Conservation (phyloP, 2,888 invertebrate species). For the Erebia epiphron region DNA sequence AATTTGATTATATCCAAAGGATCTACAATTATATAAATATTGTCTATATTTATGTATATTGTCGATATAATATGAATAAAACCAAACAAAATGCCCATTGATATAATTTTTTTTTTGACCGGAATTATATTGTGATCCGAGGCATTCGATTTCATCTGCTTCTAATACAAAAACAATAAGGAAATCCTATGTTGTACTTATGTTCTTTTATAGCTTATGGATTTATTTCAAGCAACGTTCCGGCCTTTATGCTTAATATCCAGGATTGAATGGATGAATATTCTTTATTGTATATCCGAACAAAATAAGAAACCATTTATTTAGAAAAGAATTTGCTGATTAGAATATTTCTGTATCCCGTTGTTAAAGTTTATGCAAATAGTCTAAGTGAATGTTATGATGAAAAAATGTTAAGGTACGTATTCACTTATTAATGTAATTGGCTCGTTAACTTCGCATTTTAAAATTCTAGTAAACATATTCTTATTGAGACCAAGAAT, state of each 20-base stretch:
- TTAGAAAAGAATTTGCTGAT: slow-evolving; percentile 2
- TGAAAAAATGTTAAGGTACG: background rate
- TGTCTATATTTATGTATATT: no score
- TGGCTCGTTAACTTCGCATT: no score
- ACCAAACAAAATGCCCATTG: background rate
- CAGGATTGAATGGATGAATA: slow-evolving; percentile 5
- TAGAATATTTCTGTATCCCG: background rate
- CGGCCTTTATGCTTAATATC: background rate
- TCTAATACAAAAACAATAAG: slow-evolving; percentile 16
- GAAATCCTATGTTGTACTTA: slow-evolving; percentile 11
- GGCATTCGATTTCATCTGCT: slow-evolving; percentile 12
- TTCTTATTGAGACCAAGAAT: no score
- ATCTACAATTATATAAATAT: no score
- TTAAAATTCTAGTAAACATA: no score
- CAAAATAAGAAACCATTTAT: background rate
- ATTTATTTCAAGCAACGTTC: slow-evolving; percentile 15
- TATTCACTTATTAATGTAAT: no score
- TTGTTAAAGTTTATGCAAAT: slow-evolving; percentile 10
- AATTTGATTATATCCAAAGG: no score
- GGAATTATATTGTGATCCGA: background rate
- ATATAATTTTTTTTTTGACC: slow-evolving; percentile 2
- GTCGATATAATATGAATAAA: background rate
- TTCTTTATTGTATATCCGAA: slow-evolving; percentile 13
- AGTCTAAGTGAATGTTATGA: background rate
- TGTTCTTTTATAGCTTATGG: slow-evolving; percentile 15